phyloP scores from a whole-genome alignment of 2,113 vertebrate species.

The Monarcha castaneiventris region DNA sequence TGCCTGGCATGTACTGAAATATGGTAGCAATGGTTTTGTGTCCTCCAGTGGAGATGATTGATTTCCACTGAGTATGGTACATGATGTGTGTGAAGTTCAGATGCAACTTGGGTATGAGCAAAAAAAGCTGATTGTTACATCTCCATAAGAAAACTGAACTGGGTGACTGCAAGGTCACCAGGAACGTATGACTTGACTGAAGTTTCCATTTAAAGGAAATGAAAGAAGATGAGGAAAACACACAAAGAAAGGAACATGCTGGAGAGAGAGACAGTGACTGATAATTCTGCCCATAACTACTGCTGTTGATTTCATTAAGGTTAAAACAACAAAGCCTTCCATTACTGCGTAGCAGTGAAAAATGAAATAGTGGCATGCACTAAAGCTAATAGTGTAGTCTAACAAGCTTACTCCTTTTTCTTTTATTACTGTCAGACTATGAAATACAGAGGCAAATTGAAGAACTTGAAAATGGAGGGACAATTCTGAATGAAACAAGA shows the following conservation, averaged over 20 bases:
- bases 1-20: neutral
- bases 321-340: constrained; percentile 8
- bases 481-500: constrained; percentile 91
- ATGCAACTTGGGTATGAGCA: neutral
- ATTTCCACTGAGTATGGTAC: neutral
- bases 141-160: neutral
- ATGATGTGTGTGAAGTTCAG: neutral
- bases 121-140: neutral
- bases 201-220: neutral
- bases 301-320: constrained; percentile 40
- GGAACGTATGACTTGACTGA: neutral
- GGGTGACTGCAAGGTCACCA: neutral
- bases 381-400: neutral
- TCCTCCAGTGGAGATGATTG: neutral
- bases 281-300: neutral
- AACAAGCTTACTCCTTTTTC: constrained; percentile 5
- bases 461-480: constrained; percentile 83
- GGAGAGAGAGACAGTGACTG: neutral
- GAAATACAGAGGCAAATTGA: constrained; percentile 94
- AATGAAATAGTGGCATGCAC: constrained; percentile 6
- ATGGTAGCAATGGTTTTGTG: neutral
- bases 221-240: neutral
- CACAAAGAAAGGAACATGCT: neutral
- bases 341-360: constrained; percentile 25
- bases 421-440: constrained; percentile 81